Percentiles rank a stretch among this genome's conserved stretches.
Evolutionary conservation across 2,888 invertebrate genomes (phyloP).

Genomic region (Mythimna impura): DNA sequence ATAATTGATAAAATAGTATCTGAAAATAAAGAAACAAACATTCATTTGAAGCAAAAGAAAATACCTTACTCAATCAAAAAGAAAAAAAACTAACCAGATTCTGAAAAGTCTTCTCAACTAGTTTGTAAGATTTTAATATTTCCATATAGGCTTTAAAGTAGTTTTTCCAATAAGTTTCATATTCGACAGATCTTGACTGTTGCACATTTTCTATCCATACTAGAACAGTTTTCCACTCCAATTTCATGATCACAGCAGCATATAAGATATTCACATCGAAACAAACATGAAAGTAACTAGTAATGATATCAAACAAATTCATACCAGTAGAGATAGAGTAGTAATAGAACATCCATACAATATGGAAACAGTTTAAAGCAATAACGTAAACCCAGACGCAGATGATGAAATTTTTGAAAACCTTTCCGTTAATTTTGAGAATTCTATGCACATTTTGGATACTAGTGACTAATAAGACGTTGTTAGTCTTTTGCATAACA

Average conservation of each 20-base stretch:
- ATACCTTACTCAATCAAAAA: neutral
- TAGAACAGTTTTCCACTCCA: slow-evolving; percentile 4
- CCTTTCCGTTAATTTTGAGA: slow-evolving; percentile 15
- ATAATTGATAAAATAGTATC: slow-evolving; percentile 38
- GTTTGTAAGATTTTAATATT: slow-evolving; percentile 26
- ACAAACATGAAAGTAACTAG: slow-evolving; percentile 11
- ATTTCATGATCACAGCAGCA: slow-evolving; percentile 25
- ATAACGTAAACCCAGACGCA: slow-evolving; percentile 24
- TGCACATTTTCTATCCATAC: slow-evolving; percentile 17
- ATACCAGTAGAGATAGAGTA: neutral
- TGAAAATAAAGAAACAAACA: slow-evolving; percentile 15
- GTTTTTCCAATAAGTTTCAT: slow-evolving; percentile 11
- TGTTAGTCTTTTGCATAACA: slow-evolving; percentile 19
- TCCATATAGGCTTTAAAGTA: slow-evolving; percentile 22
- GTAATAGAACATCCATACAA: slow-evolving; percentile 21
- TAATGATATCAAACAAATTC: neutral
- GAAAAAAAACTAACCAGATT: slow-evolving; percentile 10
- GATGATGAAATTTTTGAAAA: neutral
- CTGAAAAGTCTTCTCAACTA: slow-evolving; percentile 13
- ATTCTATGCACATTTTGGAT: slow-evolving; percentile 30
- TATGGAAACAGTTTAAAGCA: slow-evolving; percentile 17
- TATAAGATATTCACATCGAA: slow-evolving; percentile 36
- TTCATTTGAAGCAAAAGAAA: neutral
- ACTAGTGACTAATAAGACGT: slow-evolving; percentile 21
- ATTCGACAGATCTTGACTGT: neutral